Base-by-base conservation (phyloP, 2,113 vertebrate genomes). In the Psilopsiagon aurifrons region DNA sequence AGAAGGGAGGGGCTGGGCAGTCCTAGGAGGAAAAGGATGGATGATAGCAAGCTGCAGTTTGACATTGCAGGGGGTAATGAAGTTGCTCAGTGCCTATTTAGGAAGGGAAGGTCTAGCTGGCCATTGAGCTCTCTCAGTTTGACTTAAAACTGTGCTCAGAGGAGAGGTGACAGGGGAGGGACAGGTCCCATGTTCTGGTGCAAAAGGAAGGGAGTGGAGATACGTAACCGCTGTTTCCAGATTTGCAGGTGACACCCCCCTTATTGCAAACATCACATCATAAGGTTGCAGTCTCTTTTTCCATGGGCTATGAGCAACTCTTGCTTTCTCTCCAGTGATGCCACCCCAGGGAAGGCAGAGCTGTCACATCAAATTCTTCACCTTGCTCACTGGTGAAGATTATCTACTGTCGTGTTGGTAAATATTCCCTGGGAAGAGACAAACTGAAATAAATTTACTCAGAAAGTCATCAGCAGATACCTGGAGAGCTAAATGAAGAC, bases 21-120 rank as follows among this genome's bases (percentile, higher is more conserved):
- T 92, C 95, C 95, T 95, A 2, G 49, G 95, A 95, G 96, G 84
- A 27, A 95, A 93, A 95, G 94, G 94, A 96, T 97, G 90, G 95
- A 97, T 96, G 83, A 95, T 41, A 57, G 80, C 55, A 17, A 47
- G 74, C 88, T 82, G 62, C 51, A 39, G 88, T 89, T 95, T 96
- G 95, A 96, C 93, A 96, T 92, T 93, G 90, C 60, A 88, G 57
- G 86, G 80, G 86, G 83, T 43, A 22, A 87, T 66, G 90, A 60
- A 73, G 79, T 78, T 43, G n/a, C 67, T 55, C 41, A 3, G 69
- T 75, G 69, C 17, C 66, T 86, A 73, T 52, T 62, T 27, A 76
- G 86, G 57, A 49, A 43, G 44, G 77, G 77, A 39, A 94, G 41
- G 47, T 37, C 41, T 71, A 47, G 63, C 24, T 3, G 19, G 31